A percentile compares a stretch with the other conserved stretches of the same genome.
phyloP scores from a whole-genome alignment of 1,140 invertebrate genomes.

The Danaus melanippus region DNA sequence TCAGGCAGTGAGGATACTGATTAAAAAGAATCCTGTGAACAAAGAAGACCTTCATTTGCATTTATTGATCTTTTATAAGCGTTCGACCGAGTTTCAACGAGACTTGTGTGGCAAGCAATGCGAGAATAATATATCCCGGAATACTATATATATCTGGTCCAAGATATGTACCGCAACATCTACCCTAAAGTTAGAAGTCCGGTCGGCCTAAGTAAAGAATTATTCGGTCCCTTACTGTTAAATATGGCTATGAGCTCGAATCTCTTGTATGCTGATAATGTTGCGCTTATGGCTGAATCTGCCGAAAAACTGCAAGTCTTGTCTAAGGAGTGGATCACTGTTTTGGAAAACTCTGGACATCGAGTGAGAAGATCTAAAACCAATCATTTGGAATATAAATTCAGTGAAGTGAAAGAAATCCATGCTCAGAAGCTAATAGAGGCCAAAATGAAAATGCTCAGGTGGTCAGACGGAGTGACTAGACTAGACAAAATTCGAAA shows the following conservation, averaged over 20 bases:
- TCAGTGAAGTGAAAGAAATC: not conserved
- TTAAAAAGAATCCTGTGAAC: constrained; percentile 18
- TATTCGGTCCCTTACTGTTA: constrained; percentile 14
- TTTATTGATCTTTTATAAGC: constrained; percentile 28
- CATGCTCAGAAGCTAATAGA: constrained; percentile 3
- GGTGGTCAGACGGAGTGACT: constrained; percentile 9
- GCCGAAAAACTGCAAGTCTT: not conserved
- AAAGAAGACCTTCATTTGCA: constrained; percentile 15
- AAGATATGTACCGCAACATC: constrained; percentile 17
- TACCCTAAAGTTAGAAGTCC: constrained; percentile 11
- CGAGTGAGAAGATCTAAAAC: not conserved
- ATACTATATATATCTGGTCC: constrained; percentile 16
- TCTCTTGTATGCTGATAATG: constrained; percentile 2
- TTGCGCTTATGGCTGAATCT: not conserved
- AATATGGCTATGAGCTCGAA: constrained; percentile 18
- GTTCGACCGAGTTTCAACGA: constrained; percentile 18
- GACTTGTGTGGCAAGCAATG: constrained; percentile 9
- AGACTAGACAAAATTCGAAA: constrained; percentile 8
- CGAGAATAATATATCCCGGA: constrained; percentile 1
- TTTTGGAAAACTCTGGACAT: not conserved
- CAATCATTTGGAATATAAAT: not conserved
- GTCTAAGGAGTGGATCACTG: not conserved
- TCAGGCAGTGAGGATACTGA: constrained; percentile 14
- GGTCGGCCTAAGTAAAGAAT: constrained; percentile 13
- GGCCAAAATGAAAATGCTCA: constrained; percentile 10